These are phyloP conservation scores for Aphaenogaster rudis DNA, from an alignment of 1,140 invertebrate species.

Conservation along the genomic window DNA sequence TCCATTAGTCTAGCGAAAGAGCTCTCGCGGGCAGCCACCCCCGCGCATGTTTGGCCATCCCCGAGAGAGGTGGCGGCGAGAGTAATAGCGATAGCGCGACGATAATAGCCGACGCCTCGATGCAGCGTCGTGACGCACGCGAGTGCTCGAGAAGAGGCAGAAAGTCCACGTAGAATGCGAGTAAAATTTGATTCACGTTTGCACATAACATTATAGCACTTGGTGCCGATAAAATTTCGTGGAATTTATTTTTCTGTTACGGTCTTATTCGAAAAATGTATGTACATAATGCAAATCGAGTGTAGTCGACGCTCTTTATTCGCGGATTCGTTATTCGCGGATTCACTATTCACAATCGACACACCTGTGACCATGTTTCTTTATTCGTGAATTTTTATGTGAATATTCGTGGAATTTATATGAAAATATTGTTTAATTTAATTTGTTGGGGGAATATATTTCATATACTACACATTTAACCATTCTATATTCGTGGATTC, in stretches of 20 bases:
- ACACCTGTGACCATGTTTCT: no score
- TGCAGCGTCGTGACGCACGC: background rate
- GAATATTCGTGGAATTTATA: no score
- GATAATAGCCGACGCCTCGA: conserved; percentile 42
- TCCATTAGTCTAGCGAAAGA: conserved; percentile 68
- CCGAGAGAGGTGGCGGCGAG: conserved; percentile 35
- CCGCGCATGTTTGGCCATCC: background rate
- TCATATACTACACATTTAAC: no score
- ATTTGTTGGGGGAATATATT: no score
- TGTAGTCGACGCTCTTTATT: background rate
- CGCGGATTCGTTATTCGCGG: no score
- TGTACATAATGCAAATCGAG: background rate
- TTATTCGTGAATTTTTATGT: no score
- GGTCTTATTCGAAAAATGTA: background rate
- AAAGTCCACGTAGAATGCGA: background rate
- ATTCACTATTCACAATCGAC: no score
- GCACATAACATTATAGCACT: background rate
- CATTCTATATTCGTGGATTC: no score
- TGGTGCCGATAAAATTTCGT: background rate
- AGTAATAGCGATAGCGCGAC: conserved; percentile 58
- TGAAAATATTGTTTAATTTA: no score
- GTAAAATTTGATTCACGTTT: conserved; percentile 15
- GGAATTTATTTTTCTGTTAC: background rate
- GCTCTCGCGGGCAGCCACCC: conserved; percentile 11
- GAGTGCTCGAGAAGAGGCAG: background rate